Evolutionary conservation across 2,888 invertebrate species (phyloP).

Genomic region (Tinea pellionella): DNA sequence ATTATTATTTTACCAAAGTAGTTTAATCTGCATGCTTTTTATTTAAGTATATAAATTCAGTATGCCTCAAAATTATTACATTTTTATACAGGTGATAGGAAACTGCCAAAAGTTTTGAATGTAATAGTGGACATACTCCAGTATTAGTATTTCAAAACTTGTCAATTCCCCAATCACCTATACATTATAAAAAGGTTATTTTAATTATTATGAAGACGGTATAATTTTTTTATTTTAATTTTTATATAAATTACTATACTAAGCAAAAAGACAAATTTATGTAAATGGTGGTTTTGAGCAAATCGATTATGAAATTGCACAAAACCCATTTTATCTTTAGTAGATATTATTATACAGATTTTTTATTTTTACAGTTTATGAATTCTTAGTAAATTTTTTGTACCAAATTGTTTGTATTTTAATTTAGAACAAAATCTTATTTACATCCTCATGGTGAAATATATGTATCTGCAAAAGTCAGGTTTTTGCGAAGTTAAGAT

Average conservation of each 20-base stretch:
- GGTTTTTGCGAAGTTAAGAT: no score
- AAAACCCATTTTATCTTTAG: background rate
- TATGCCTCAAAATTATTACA: background rate
- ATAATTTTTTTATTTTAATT: background rate
- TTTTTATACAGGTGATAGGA: background rate
- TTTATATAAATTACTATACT: background rate
- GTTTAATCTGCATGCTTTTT: background rate
- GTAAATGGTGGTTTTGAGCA: background rate
- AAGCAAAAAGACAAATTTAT: background rate
- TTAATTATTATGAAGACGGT: background rate
- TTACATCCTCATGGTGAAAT: no score
- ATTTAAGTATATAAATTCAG: background rate
- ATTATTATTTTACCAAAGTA: slow-evolving; percentile 3
- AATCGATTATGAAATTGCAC: background rate
- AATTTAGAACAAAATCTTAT: no score
- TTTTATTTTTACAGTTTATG: slow-evolving; percentile 9
- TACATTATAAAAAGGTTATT: background rate
- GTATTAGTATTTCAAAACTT: background rate
- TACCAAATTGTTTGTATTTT: background rate
- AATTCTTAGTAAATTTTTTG: slow-evolving; percentile 5
- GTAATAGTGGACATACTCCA: background rate
- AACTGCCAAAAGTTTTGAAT: background rate
- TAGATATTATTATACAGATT: background rate
- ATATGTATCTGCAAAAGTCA: no score
- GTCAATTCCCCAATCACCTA: no score